Conservation (phyloP, 2,797 vertebrate genomes). For the Falco novaeseelandiae region DNA sequence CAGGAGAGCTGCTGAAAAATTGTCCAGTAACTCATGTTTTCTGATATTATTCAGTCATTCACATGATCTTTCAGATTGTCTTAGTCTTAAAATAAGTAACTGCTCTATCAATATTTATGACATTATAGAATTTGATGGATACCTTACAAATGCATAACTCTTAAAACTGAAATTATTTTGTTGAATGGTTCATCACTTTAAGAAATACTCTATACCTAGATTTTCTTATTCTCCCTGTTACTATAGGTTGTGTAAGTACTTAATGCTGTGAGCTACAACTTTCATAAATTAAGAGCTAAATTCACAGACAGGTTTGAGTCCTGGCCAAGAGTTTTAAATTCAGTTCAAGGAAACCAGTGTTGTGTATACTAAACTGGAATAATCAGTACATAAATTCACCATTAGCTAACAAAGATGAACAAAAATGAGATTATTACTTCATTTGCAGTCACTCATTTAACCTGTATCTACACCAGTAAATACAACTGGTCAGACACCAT, state of each 20-base stretch:
- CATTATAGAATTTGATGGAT: neutral
- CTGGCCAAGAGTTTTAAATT: neutral
- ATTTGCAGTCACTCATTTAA: neutral
- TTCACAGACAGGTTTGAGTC: neutral
- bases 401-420: neutral
- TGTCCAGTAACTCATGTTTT: neutral
- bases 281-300: neutral
- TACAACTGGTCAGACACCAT: neutral
- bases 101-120: neutral
- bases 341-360: neutral
- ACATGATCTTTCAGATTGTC: neutral
- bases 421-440: neutral
- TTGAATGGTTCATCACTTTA: neutral
- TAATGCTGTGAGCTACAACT: neutral
- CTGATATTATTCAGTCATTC: neutral
- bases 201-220: neutral
- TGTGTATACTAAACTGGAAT: neutral
- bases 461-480: neutral
- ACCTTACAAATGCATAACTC: neutral
- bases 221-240: neutral
- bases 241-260: too few relatives aligned
- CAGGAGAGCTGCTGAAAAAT: conserved; percentile 26
- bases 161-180: neutral
- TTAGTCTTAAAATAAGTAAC: neutral
- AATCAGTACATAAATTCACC: neutral